These are phyloP conservation scores for Cynocephalus volans DNA, from an alignment of 2,113 vertebrate species.

Conservation along the genomic window DNA sequence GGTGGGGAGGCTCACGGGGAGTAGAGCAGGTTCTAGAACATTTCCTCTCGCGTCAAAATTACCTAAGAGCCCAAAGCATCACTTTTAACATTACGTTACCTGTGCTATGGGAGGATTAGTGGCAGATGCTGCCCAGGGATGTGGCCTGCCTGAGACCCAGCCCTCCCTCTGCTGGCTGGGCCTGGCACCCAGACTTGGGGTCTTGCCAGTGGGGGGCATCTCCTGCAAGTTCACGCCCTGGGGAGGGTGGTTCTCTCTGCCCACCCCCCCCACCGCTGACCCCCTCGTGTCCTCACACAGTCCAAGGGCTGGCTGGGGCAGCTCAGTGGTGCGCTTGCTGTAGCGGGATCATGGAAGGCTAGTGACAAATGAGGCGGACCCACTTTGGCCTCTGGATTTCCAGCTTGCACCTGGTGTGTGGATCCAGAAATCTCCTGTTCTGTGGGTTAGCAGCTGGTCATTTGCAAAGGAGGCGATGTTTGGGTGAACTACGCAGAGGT, in stretches of 20 bases:
- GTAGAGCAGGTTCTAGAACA: neutral
- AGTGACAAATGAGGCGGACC: neutral
- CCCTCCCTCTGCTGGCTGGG: too few relatives aligned
- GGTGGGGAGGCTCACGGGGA: too few relatives aligned
- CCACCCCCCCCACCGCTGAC: too few relatives aligned
- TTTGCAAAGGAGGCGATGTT: neutral
- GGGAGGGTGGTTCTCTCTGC: neutral
- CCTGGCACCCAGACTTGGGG: neutral
- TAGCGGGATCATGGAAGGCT: accelerated
- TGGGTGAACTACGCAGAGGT: neutral
- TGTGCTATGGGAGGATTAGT: neutral
- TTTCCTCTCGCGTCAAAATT: neutral
- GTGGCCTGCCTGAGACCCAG: neutral
- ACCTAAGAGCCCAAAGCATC: neutral
- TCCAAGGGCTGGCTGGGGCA: neutral
- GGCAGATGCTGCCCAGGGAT: too few relatives aligned
- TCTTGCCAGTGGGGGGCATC: accelerated
- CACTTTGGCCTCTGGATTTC: neutral
- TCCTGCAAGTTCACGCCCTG: neutral
- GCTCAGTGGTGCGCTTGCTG: accelerated
- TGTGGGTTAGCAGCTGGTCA: neutral
- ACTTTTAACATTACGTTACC: neutral
- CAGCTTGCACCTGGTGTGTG: neutral
- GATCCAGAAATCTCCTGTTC: neutral
- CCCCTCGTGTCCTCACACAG: neutral